Evolutionary conservation across 2,113 vertebrate genomes (phyloP).

Genomic region (Eidolon helvum): DNA sequence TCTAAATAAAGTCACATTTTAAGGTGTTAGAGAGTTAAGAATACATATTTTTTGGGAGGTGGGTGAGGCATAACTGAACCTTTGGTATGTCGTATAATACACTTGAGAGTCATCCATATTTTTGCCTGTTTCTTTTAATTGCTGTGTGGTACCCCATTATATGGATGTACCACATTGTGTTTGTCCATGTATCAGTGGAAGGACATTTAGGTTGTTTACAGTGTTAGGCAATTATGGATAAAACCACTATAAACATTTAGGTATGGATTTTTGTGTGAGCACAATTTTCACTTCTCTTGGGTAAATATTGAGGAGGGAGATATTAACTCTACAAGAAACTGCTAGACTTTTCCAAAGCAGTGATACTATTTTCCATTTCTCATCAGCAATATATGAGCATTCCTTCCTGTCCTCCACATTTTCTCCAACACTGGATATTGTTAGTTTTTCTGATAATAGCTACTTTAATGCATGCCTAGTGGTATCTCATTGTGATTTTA

Average conservation of each 20-base stretch:
- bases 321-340: not conserved
- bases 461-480: not conserved
- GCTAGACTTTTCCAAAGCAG: not conserved
- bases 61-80: not conserved
- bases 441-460: not conserved
- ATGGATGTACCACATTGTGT: not conserved
- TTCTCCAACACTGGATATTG: not conserved
- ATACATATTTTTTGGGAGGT: not conserved
- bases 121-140: not conserved
- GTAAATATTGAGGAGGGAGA: not conserved
- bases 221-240: not conserved
- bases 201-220: not conserved
- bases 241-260: constrained; percentile 1
- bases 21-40: not conserved
- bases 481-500: not conserved
- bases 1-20: not conserved
- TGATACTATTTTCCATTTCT: not conserved
- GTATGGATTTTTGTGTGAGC: not conserved
- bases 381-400: not conserved
- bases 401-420: not conserved
- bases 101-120: not conserved
- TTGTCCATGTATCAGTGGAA: not conserved
- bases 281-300: not conserved
- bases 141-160: not conserved
- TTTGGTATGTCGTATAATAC: not conserved